Base-by-base conservation (phyloP, 1,140 invertebrate genomes). In the Habropoda laboriosa region DNA sequence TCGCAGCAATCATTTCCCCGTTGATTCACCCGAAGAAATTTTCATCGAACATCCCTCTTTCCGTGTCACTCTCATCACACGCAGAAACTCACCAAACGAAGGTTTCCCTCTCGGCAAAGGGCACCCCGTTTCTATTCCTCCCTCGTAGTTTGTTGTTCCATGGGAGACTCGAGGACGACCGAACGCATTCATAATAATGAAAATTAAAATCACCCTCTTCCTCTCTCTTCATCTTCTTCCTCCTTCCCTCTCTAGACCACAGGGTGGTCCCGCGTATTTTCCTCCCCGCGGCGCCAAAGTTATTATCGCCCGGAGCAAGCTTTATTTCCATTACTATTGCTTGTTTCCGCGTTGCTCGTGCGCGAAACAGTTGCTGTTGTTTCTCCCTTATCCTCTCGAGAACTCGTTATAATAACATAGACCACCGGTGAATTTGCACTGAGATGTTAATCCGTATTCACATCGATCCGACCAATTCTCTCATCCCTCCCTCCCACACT, bases 381-480 rank as follows among this genome's bases (percentile, higher is more conserved):
- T n/a, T 42, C 35, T 6, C 13, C 24, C 38, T 18, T 40, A n/a
- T 42, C n/a, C 16, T 8, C 7, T 12, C 2, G 12, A 2, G 24
- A 63, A 27, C 24, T 63, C 38, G 27, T 63, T 63, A 63, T 63
- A 42, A 40, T 24, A 42, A 63, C 60, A 63, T 63, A 10, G 60
- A 63, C 35, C n/a, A n/a, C n/a, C n/a, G 35, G 7, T 27, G 16
- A 42, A 63, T 63, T 63, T 63, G n/a, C 60, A 42, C 8, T n/a
- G 13, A 12, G 38, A 63, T 63, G 38, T 63, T 63, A 42, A 63
- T 63, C n/a, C n/a, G 60, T 63, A 63, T 63, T 63, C 60, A 42
- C 60, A 63, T 63, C 38, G 35, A 63, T 42, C 30, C n/a, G n/a
- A 8, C 2, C n/a, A 2, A 16, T 40, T 35, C 32, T 27, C 6